Conservation (phyloP, 1,140 invertebrate genomes). For the Bombus superbus region DNA sequence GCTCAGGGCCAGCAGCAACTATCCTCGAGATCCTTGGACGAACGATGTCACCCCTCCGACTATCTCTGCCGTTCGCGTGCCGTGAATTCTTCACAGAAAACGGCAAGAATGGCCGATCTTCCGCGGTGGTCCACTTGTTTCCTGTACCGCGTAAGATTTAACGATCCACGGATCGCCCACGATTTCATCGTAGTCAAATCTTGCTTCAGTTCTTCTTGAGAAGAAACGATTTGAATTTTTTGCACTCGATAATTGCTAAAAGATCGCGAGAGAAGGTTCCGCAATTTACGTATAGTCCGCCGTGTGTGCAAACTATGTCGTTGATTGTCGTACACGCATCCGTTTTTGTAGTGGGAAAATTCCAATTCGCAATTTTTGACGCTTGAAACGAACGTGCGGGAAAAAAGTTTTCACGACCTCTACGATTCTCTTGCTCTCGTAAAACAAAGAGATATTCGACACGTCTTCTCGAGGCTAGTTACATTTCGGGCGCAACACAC, state of each 20-base stretch:
- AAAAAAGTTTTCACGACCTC: fast-evolving
- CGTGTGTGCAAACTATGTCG: too few species aligned
- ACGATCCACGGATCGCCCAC: background rate
- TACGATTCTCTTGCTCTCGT: too few species aligned
- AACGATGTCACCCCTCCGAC: conserved; percentile 8
- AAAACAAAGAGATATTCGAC: too few species aligned
- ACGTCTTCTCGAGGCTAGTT: too few species aligned
- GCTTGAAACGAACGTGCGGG: too few species aligned
- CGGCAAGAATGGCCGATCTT: conserved; percentile 3
- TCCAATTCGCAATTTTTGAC: too few species aligned
- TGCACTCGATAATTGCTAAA: background rate
- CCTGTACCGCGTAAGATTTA: background rate
- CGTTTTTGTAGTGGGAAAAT: fast-evolving
- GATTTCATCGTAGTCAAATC: background rate
- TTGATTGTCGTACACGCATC: fast-evolving
- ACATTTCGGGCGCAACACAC: background rate
- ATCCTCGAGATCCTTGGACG: background rate
- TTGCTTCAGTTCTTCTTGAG: background rate
- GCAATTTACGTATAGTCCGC: too few species aligned
- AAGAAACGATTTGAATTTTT: background rate
- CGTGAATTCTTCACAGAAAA: conserved; percentile 6
- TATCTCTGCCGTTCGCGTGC: conserved; percentile 35
- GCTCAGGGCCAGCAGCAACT: conserved; percentile 37
- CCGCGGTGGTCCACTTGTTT: background rate
- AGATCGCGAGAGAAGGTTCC: background rate